Percentiles rank a stretch among this genome's conserved stretches.
These are phyloP conservation scores for Physocephala rufipes DNA, from an alignment of 2,888 invertebrate genomes.

Conservation along the genomic window DNA sequence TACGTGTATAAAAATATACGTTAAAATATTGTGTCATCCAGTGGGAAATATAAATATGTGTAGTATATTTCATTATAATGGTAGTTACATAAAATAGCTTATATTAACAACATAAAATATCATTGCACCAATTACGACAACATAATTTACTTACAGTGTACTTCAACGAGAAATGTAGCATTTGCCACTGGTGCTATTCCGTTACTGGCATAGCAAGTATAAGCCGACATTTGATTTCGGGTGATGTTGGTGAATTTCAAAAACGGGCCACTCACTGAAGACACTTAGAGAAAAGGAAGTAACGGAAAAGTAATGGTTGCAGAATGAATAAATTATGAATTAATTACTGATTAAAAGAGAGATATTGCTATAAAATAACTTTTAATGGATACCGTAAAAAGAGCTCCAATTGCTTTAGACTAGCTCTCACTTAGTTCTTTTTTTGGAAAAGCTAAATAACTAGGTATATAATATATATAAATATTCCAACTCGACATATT, in stretches of 20 bases:
- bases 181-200: constrained; percentile 85
- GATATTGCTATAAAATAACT: not conserved
- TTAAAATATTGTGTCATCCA: no score
- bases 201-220: constrained; percentile 81
- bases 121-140: no score
- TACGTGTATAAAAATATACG: no score
- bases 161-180: constrained; percentile 84
- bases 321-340: constrained; percentile 28
- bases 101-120: no score
- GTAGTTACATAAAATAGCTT: no score
- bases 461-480: no score
- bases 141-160: constrained; percentile 79
- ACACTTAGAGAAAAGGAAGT: constrained; percentile 67
- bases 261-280: constrained; percentile 79
- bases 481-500: no score
- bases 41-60: no score
- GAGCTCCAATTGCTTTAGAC: no score
- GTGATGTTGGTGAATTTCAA: constrained; percentile 80
- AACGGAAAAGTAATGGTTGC: constrained; percentile 16
- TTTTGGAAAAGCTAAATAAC: no score
- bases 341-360: not conserved
- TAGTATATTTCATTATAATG: no score
- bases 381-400: not conserved
- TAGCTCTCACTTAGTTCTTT: no score
- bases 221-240: constrained; percentile 78